A percentile compares a stretch with the other conserved stretches of the same genome.
Conservation (phyloP, 2,113 vertebrate species). For the Columba livia region DNA sequence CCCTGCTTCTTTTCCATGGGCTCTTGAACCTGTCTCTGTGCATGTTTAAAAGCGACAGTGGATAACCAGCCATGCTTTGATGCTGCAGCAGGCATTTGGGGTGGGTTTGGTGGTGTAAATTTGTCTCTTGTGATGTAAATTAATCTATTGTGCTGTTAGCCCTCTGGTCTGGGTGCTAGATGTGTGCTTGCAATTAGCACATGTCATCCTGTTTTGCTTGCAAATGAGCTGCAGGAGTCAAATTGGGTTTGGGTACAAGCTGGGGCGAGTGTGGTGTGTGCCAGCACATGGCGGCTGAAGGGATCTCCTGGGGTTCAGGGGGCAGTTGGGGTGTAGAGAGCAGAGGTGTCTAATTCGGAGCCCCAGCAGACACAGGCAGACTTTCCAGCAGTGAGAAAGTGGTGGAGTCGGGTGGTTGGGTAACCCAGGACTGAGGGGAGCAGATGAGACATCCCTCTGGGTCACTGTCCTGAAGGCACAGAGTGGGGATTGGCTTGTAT, state of each 20-base stretch:
- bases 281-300: background rate
- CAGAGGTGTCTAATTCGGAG: background rate
- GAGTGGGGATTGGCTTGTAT: background rate
- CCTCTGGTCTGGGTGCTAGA: rapidly evolving
- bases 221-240: background rate
- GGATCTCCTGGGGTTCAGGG: background rate
- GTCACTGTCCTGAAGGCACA: background rate
- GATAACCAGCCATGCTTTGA: rapidly evolving
- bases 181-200: background rate
- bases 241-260: rapidly evolving
- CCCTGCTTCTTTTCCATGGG: background rate
- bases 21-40: background rate
- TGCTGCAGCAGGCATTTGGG: background rate
- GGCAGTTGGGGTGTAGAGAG: background rate
- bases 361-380: background rate
- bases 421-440: background rate
- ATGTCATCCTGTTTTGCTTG: rapidly evolving
- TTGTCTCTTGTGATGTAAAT: rapidly evolving
- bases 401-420: rapidly evolving
- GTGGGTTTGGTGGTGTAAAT: rapidly evolving
- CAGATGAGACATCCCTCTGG: background rate
- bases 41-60: rapidly evolving
- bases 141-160: rapidly evolving
- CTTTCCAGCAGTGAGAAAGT: background rate
- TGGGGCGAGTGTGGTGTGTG: too few relatives aligned